phyloP scores from a whole-genome alignment of 2,888 invertebrate genomes.

The Pedicia rivosa region DNA sequence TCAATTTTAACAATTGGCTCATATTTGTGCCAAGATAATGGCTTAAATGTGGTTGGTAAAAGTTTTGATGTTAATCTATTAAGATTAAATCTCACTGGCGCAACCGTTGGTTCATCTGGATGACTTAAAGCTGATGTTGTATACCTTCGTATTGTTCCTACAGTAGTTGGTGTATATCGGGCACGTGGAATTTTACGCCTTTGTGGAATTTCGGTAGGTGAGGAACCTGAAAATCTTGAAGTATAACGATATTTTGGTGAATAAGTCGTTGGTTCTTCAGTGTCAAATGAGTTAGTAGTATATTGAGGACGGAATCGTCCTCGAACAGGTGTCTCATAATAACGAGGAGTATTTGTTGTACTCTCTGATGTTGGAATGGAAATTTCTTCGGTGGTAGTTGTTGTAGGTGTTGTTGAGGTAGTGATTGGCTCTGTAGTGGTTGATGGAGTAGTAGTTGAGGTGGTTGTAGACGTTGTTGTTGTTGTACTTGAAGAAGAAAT shows the following conservation, averaged over 20 bases:
- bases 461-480: conserved; percentile 7
- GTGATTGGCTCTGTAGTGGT: conserved; percentile 17
- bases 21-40: too few relatives aligned
- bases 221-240: conserved; percentile 5
- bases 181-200: conserved; percentile 1
- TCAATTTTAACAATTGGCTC: too few relatives aligned
- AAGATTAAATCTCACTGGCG: too few relatives aligned
- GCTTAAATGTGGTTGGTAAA: too few relatives aligned
- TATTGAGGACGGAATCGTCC: conserved; percentile 21
- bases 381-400: conserved; percentile 16
- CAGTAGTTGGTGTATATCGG: background rate
- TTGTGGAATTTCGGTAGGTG: background rate
- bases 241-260: conserved; percentile 22
- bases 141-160: background rate
- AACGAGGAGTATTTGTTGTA: conserved; percentile 11
- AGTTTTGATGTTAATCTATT: too few relatives aligned
- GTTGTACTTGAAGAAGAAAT: conserved; percentile 3
- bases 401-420: conserved; percentile 8
- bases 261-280: conserved; percentile 25
- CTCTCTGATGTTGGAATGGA: conserved; percentile 12
- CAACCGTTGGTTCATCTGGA: too few relatives aligned
- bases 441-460: conserved; percentile 10
- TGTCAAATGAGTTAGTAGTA: conserved; percentile 17
- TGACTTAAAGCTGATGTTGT: background rate
- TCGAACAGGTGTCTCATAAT: conserved; percentile 8